Percentiles rank a stretch among this genome's conserved stretches.
These are phyloP conservation scores for Tiphia femorata DNA, from an alignment of 2,888 invertebrate species.

Conservation along the genomic window DNA sequence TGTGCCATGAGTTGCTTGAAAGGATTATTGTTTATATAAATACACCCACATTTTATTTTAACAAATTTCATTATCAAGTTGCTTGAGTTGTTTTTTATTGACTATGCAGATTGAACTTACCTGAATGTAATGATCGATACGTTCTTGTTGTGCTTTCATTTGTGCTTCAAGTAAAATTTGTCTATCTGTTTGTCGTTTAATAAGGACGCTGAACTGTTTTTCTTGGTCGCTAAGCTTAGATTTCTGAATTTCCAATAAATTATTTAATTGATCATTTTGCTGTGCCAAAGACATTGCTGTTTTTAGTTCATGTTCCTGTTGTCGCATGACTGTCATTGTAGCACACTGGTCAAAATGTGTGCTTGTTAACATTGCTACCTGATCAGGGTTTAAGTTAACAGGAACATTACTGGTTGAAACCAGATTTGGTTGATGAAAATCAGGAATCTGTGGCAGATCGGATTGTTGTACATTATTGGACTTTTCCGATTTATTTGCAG, in stretches of 20 bases:
- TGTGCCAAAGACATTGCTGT: slow-evolving; percentile 53
- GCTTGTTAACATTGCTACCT: slow-evolving; percentile 44
- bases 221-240: slow-evolving; percentile 53
- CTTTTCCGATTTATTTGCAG: neutral
- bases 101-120: slow-evolving; percentile 41
- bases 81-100: neutral
- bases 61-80: slow-evolving; percentile 2
- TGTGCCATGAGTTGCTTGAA: slow-evolving; percentile 56
- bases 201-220: slow-evolving; percentile 55
- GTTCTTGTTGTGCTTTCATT: slow-evolving; percentile 60
- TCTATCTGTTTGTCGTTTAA: slow-evolving; percentile 57
- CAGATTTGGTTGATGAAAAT: neutral
- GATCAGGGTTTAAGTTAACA: slow-evolving; percentile 24
- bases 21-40: slow-evolving; percentile 11
- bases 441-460: neutral
- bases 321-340: slow-evolving; percentile 56
- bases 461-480: neutral
- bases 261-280: slow-evolving; percentile 55
- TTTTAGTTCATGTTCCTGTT: slow-evolving; percentile 58
- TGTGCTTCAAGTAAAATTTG: slow-evolving; percentile 58
- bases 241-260: slow-evolving; percentile 51
- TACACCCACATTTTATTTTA: slow-evolving; percentile 6
- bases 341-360: slow-evolving; percentile 58
- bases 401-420: slow-evolving; percentile 5
- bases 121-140: slow-evolving; percentile 59